Evolutionary conservation across 1,140 invertebrate species (phyloP), one percentile per base, ranked within the genome.

Genomic region (Pachypeltis micranthus): DNA sequence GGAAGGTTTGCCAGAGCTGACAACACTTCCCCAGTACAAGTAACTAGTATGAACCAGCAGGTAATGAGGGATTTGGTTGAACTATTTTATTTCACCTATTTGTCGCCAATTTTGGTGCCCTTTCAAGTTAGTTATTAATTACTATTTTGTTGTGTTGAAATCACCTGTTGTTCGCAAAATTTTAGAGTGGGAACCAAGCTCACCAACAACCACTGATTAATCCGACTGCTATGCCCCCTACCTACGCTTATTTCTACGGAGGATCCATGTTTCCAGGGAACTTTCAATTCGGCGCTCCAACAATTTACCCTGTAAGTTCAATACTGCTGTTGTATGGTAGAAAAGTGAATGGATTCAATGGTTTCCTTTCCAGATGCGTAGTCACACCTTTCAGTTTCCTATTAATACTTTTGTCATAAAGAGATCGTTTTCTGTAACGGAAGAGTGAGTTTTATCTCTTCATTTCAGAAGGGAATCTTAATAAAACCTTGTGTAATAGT

Each of bases 11-110:
- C 85, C 54, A 79, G 88, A 70, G 85, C 85, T 62, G 90, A 91
- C 73, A 88, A 87, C 74, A 90, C 90, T 76, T 86, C 87, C 61
- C 86, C 85, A 65, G 87, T 88, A 44, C 88, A 90, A 66, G 83
- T 84, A 63, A 84, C 85, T 61, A 85, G 84, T 66, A 79, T 85
- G 75, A 83, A 82, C 58, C 85, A 85, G 71, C 85, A 86, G 77
- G 80, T 82, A 67, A 47, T 7, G 7, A 16, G 16, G 31, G 16
- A 10, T 39, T 39, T 39, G 7, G 7, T 71, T 10, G 16, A 7
- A 10, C 16, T 16, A 10, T 7, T 16, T 10, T 39, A 16, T 7
- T 12, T 23, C 21, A 7, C 51, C 21, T 47, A 55, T 44, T 39
- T 58, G n/a, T 59, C 26, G 44, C 16, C 54, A 60, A 25, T 31